These are phyloP conservation scores for Luperina testacea DNA, from an alignment of 2,888 invertebrate species.

Conservation along the genomic window DNA sequence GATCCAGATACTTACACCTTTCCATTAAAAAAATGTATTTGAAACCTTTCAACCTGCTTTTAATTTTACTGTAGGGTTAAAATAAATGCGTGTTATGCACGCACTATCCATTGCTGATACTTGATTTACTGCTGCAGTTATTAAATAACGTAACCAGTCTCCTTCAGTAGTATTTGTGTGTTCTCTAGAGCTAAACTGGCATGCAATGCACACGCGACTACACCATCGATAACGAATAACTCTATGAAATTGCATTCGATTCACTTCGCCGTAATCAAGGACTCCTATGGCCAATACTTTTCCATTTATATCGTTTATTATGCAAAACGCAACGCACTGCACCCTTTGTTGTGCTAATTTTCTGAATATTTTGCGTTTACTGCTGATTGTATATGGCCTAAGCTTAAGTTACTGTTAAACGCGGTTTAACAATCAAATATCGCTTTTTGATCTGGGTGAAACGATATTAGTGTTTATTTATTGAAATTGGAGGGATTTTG, in stretches of 20 bases:
- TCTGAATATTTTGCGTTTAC: constrained; percentile 11
- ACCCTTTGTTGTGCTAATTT: constrained; percentile 26
- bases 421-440: not conserved
- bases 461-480: not conserved
- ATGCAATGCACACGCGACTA: not conserved
- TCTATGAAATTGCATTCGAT: constrained; percentile 40
- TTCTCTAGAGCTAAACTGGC: constrained; percentile 2
- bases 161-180: not conserved
- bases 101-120: not conserved
- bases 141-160: constrained; percentile 2
- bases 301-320: constrained; percentile 24
- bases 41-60: not conserved
- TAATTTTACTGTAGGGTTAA: not conserved
- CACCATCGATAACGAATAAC: constrained; percentile 5
- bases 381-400: not conserved
- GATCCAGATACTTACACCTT: not conserved
- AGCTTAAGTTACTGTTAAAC: constrained; percentile 10
- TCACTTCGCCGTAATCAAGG: constrained; percentile 16
- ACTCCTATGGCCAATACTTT: constrained; percentile 21
- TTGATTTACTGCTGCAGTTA: constrained; percentile 2
- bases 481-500: not conserved
- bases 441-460: not conserved
- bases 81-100: not conserved
- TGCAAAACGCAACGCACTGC: constrained; percentile 9
- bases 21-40: not conserved